Evolutionary conservation across 2,888 invertebrate genomes (phyloP), one percentile per base, ranked within the genome.

Genomic region (Pantelozetes paolii): DNA sequence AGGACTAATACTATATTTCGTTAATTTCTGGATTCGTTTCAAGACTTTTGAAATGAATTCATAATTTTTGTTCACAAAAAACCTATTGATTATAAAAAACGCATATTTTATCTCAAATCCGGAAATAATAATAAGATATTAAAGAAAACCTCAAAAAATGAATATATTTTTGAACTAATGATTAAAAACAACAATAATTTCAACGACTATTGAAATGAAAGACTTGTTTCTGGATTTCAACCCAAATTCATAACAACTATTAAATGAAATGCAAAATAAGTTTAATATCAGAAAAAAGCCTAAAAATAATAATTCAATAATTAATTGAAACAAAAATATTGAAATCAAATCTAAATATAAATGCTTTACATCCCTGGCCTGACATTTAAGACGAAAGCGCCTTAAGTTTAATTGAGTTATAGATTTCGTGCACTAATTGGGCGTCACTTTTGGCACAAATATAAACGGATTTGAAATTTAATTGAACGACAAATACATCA

Each of bases 161-260:
- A 36, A 36, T 36, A 36, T 36, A 36, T n/a, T n/a, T n/a, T n/a
- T 48, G n/a, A n/a, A 48, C 48, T 48, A 23, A 23, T 20, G 26
- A 23, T 54, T 8, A 26, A 23, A 50, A 54, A 54, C 11, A 54
- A 23, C 20, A 54, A 54, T 20, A 5, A 11, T 11, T 18, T 18
- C 18, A 54, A 23, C 26, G 26, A 54, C 26, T 26, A 54, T 54
- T 20, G 54, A 23, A 23, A 54, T 23, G 8, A 18, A 45, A 45
- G 23, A 54, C 20, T 11, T 2, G 26, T 15, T 54, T 54, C 26
- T 54, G 2, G 13, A 54, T 26, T 20, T 54, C 54, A 54, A 54
- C 54, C 54, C 54, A 54, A 54, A 54, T 54, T 54, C 54, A 54
- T 13, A 54, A 54, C 26, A 54, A 26, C 54, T 54, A 26, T 8